Evolutionary conservation across 2,888 invertebrate genomes (phyloP).

Genomic region (Cephus spinipes): DNA sequence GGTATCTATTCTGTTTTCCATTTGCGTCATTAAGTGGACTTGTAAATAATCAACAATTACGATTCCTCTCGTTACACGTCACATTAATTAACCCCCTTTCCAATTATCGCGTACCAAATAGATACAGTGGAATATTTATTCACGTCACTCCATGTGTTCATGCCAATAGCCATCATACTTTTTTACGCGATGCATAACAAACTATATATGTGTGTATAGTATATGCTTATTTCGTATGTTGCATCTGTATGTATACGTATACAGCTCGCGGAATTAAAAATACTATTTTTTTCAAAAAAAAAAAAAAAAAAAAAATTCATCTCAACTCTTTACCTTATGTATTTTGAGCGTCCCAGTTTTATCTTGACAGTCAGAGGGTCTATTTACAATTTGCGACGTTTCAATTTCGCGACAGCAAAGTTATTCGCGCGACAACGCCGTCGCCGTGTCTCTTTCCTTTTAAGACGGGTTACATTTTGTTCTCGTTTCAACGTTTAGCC

Average conservation of each 20-base stretch:
- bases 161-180: background rate
- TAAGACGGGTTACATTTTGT: background rate
- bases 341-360: too few species aligned
- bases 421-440: background rate
- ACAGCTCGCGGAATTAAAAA: background rate
- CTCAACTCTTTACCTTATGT: background rate
- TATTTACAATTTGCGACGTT: background rate
- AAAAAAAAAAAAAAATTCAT: background rate
- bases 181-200: background rate
- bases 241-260: background rate
- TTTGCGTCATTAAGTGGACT: background rate
- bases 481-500: background rate
- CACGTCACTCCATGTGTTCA: too few species aligned
- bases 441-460: background rate
- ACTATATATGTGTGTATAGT: background rate
- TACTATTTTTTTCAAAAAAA: background rate
- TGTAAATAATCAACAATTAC: background rate
- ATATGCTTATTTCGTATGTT: too few species aligned
- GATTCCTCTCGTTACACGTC: background rate
- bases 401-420: background rate
- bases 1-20: background rate
- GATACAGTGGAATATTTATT: background rate
- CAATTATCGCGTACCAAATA: background rate
- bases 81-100: background rate
- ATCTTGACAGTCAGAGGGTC: background rate